These are phyloP conservation scores for Lucifuga dentata DNA, from an alignment of 2,113 vertebrate species.

Conservation along the genomic window DNA sequence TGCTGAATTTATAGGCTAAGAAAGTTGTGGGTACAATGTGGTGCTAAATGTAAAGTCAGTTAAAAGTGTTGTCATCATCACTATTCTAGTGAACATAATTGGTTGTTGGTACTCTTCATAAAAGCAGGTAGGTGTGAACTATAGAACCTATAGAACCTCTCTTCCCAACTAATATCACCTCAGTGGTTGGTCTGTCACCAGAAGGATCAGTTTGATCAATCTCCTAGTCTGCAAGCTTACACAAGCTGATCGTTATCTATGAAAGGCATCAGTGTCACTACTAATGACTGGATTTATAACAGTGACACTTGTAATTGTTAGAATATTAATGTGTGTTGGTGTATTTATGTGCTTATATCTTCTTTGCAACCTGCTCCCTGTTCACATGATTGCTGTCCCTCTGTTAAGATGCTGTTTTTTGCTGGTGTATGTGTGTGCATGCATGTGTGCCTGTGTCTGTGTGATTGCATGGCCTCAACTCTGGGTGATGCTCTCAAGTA, in stretches of 20 bases:
- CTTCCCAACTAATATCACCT: neutral
- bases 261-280: neutral
- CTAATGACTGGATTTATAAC: conserved; percentile 12
- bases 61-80: too few species aligned
- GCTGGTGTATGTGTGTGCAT: neutral
- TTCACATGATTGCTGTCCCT: conserved; percentile 34
- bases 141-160: neutral
- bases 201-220: neutral
- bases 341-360: conserved; percentile 10
- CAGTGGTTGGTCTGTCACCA: neutral
- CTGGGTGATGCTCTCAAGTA: conserved; percentile 62
- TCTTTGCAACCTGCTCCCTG: conserved; percentile 24
- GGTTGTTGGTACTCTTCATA: neutral
- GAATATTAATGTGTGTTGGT: conserved; percentile 11
- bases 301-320: neutral
- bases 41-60: neutral
- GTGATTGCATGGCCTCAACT: conserved; percentile 43
- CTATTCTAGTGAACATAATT: neutral
- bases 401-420: conserved; percentile 22
- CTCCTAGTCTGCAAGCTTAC: neutral
- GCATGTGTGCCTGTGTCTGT: conserved; percentile 1
- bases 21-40: neutral
- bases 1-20: neutral
- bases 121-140: neutral
- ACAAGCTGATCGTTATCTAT: neutral